Evolutionary conservation across 2,797 vertebrate genomes (phyloP).

Genomic region (Acrossocheilus fasciatus): DNA sequence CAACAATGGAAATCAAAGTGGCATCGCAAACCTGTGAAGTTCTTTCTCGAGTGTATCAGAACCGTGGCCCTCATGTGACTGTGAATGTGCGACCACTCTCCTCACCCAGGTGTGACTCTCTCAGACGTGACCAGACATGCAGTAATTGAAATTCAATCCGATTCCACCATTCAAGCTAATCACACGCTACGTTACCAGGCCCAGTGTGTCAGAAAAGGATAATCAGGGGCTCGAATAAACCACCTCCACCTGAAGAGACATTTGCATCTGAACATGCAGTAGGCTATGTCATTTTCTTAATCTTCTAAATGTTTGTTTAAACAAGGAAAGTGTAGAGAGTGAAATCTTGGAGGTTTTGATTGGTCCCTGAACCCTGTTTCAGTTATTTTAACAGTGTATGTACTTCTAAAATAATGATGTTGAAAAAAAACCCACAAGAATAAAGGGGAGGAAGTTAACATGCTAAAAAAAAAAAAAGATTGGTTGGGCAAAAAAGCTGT

Average conservation of each 20-base stretch:
- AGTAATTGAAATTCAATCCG: constrained; percentile 44
- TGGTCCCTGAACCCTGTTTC: not conserved
- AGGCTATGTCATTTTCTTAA: not conserved
- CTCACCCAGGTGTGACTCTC: not conserved
- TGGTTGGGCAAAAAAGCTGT: not conserved
- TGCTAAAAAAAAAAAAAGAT: no score
- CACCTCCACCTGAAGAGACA: not conserved
- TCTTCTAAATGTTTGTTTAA: not conserved
- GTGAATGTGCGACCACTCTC: not conserved
- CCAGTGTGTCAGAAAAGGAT: constrained; percentile 10
- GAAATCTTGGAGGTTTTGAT: not conserved
- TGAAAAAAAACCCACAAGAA: no score
- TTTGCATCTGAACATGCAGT: not conserved
- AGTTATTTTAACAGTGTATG: not conserved
- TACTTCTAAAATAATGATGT: no score
- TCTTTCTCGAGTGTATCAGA: not conserved
- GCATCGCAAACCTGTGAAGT: not conserved
- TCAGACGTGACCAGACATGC: constrained; percentile 24
- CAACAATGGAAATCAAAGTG: not conserved
- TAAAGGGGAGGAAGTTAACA: no score
- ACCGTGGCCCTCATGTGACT: not conserved
- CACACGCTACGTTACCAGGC: constrained; percentile 40
- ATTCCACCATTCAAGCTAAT: constrained; percentile 36
- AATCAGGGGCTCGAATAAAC: constrained; percentile 19
- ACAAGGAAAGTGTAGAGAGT: not conserved